phyloP scores from a whole-genome alignment of 2,797 vertebrate genomes.

The Distichodus sexfasciatus region DNA sequence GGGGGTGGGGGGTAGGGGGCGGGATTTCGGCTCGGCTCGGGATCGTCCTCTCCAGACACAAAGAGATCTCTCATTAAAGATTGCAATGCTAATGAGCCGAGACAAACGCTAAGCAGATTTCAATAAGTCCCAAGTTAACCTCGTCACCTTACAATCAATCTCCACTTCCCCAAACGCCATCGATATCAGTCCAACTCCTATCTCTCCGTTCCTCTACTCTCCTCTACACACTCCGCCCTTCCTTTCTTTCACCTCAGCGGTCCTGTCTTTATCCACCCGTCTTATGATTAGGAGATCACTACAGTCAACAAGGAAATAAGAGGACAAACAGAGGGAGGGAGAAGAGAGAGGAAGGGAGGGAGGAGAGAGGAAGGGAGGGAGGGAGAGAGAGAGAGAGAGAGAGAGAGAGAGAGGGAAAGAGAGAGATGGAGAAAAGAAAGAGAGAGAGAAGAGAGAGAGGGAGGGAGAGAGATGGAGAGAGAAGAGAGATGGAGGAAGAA shows the following conservation, averaged over 20 bases:
- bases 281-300: background rate
- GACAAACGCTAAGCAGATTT: background rate
- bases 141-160: background rate
- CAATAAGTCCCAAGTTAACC: background rate
- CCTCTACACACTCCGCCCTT: background rate
- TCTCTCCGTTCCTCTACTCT: background rate
- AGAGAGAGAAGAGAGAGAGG: slow-evolving; percentile 37
- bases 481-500: slow-evolving; percentile 20
- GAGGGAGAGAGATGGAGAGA: slow-evolving; percentile 28
- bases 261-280: too few species aligned
- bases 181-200: background rate
- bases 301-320: background rate
- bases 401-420: too few species aligned
- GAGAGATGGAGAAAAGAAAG: background rate
- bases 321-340: background rate
- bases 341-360: background rate
- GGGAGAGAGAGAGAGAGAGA: background rate
- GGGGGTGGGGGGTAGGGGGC: background rate
- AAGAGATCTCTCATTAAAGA: background rate
- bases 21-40: background rate
- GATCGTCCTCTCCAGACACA: background rate
- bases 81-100: background rate
- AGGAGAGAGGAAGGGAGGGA: background rate
- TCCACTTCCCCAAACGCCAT: background rate
- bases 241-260: background rate